Percentiles rank a stretch among this genome's conserved stretches.
These are phyloP conservation scores for Nebria ingens DNA, from an alignment of 1,140 invertebrate genomes.

Conservation along the genomic window DNA sequence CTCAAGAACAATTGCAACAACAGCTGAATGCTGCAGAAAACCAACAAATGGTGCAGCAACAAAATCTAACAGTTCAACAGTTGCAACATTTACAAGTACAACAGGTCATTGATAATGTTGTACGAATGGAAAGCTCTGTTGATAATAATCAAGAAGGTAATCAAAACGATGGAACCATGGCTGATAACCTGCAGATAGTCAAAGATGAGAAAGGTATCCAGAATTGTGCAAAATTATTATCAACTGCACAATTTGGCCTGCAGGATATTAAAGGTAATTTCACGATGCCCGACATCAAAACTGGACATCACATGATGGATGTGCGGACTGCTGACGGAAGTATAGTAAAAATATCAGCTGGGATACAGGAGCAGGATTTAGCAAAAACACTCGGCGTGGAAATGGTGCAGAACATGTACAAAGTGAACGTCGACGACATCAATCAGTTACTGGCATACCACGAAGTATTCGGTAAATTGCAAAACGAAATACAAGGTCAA, in stretches of 20 bases:
- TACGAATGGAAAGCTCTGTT: conserved; percentile 25
- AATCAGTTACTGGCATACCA: conserved; percentile 75
- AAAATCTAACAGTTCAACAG: conserved; percentile 29
- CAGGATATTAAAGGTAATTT: conserved; percentile 35
- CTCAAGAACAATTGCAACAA: conserved; percentile 30
- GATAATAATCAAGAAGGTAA: conserved; percentile 24
- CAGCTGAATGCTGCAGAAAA: conserved; percentile 4
- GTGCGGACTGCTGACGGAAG: conserved; percentile 54
- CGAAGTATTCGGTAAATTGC: conserved; percentile 76
- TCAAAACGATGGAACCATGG: conserved; percentile 18
- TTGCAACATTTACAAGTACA: conserved; percentile 33
- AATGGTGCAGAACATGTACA: conserved; percentile 67
- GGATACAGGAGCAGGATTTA: conserved; percentile 51
- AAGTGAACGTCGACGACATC: conserved; percentile 73
- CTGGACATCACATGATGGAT: conserved; percentile 55
- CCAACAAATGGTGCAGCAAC: conserved; percentile 28
- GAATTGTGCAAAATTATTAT: conserved; percentile 28
- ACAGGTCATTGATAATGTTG: conserved; percentile 32
- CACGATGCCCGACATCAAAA: conserved; percentile 38
- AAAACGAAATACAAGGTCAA: conserved; percentile 43
- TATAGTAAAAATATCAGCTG: conserved; percentile 58
- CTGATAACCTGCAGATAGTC: conserved; percentile 27
- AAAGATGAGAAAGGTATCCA: conserved; percentile 32
- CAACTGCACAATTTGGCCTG: conserved; percentile 27
- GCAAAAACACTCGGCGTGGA: conserved; percentile 56